Conservation (phyloP, 2,888 invertebrate species). For the Frankliniella fusca region DNA sequence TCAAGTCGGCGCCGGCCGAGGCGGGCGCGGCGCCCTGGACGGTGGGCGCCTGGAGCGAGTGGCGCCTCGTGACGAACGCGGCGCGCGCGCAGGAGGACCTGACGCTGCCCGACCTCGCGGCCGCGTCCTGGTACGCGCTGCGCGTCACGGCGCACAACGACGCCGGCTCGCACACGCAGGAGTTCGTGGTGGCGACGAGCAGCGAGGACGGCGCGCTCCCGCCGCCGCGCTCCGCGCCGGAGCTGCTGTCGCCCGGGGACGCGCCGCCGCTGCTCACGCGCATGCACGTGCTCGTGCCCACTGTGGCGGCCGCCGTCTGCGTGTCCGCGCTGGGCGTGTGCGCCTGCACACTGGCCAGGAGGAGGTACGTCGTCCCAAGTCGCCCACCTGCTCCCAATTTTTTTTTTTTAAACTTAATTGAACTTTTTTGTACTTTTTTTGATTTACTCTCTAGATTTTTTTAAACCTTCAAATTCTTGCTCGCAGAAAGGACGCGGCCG, state of each 20-base stretch:
- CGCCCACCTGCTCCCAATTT: background rate
- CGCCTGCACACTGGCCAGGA: conserved; percentile 47
- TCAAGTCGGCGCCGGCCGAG: background rate
- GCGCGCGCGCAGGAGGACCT: conserved; percentile 46
- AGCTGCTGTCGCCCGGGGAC: conserved; percentile 16
- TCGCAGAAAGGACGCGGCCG: background rate
- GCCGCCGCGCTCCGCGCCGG: background rate
- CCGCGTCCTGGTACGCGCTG: conserved; percentile 68
- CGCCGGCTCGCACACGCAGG: conserved; percentile 64
- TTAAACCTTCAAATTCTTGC: too few relatives aligned
- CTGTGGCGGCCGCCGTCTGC: conserved; percentile 49
- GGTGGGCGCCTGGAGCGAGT: conserved; percentile 4
- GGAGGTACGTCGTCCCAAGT: conserved; percentile 40
- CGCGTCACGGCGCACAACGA: conserved; percentile 67
- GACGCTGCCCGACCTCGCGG: conserved; percentile 59
- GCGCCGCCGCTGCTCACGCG: conserved; percentile 46
- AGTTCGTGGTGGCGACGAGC: conserved; percentile 69
- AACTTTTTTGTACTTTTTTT: too few relatives aligned
- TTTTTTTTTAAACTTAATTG: too few relatives aligned
- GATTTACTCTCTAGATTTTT: too few relatives aligned
- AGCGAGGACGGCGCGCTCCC: background rate
- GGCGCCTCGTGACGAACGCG: conserved; percentile 11
- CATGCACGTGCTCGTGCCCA: conserved; percentile 50
- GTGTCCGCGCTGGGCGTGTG: conserved; percentile 49
- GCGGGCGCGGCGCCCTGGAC: background rate